phyloP scores from a whole-genome alignment of 2,888 invertebrate genomes.

The Pristionchus entomophagus region DNA sequence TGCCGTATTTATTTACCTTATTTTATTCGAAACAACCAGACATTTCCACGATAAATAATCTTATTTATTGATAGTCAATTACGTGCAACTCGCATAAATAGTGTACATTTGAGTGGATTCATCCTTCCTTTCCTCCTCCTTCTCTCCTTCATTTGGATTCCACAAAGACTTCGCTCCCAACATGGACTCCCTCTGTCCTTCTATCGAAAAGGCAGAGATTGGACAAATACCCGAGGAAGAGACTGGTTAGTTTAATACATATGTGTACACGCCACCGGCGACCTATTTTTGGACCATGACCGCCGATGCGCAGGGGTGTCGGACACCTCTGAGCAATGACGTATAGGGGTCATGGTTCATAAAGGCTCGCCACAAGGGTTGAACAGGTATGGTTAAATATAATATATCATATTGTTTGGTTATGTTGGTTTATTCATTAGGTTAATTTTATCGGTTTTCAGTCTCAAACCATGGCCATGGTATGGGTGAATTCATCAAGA shows the following conservation, averaged over 20 bases:
- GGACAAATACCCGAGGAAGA: slow-evolving; percentile 6
- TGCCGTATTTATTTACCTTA: neutral
- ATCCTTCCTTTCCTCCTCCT: neutral
- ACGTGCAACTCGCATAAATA: neutral
- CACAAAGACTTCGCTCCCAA: neutral
- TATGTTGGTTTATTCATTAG: neutral
- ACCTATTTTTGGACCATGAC: too few species aligned
- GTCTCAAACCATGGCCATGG: neutral
- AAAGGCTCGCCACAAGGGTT: too few species aligned
- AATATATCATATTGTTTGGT: neutral
- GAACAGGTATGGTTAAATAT: too few species aligned
- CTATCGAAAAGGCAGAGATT: neutral
- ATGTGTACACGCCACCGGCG: too few species aligned
- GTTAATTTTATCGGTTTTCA: neutral
- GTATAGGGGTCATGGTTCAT: too few species aligned
- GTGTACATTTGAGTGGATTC: neutral
- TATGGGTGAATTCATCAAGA: slow-evolving; percentile 50
- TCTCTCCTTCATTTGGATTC: neutral
- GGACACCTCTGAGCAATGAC: too few species aligned
- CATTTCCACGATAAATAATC: neutral
- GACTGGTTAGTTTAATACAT: neutral
- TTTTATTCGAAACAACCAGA: neutral
- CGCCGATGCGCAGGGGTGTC: too few species aligned
- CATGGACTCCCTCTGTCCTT: slow-evolving; percentile 9
- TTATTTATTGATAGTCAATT: neutral